Percentiles rank a stretch among this genome's conserved stretches.
Evolutionary conservation across 2,797 vertebrate species (phyloP).

Genomic region (Semotilus atromaculatus): DNA sequence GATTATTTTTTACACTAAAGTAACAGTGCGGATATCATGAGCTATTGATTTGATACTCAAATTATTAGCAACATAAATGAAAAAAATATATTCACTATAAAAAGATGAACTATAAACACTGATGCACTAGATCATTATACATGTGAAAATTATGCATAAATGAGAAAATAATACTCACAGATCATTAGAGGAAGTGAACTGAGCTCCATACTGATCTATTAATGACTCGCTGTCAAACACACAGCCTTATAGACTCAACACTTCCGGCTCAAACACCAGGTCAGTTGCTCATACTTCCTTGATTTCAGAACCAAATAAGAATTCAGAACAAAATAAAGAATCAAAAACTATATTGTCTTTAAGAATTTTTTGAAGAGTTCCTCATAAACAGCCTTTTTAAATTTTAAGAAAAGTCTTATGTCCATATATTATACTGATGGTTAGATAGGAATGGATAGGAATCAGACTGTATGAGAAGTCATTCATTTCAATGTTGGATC

Average conservation of each 20-base stretch:
- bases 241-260: background rate
- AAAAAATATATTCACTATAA: background rate
- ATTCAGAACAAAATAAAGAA: background rate
- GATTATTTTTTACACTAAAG: no score
- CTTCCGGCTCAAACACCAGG: background rate
- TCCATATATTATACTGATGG: background rate
- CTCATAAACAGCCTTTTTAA: background rate
- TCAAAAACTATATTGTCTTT: background rate
- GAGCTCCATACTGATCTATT: background rate
- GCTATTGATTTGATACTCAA: background rate
- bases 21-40: background rate
- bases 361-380: background rate
- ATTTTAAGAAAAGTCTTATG: background rate
- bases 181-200: slow-evolving; percentile 3
- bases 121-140: background rate
- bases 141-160: background rate
- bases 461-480: background rate
- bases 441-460: background rate
- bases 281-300: background rate
- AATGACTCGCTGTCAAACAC: background rate
- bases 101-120: background rate
- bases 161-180: background rate
- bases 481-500: background rate
- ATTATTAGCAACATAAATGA: background rate
- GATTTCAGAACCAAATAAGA: background rate